Conservation (phyloP, 2,888 invertebrate species). For the Eupithecia subumbrata region DNA sequence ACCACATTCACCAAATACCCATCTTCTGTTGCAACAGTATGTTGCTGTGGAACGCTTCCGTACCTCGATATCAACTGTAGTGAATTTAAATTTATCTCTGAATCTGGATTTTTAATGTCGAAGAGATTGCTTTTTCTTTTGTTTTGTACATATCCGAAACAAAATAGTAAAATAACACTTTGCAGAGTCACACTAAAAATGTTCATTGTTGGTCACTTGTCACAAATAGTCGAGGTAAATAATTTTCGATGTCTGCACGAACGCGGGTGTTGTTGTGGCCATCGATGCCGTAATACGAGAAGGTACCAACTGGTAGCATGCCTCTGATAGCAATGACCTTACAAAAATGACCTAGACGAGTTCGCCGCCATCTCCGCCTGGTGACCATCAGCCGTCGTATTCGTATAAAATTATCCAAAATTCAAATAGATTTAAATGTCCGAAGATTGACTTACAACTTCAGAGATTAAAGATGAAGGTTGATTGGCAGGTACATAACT, state of each 20-base stretch:
- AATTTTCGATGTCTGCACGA: slow-evolving; percentile 44
- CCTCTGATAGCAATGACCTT: slow-evolving; percentile 50
- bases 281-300: slow-evolving; percentile 56
- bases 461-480: not conserved
- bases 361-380: slow-evolving; percentile 27
- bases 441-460: not conserved
- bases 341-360: slow-evolving; percentile 45
- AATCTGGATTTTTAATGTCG: slow-evolving; percentile 50
- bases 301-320: slow-evolving; percentile 32
- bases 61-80: slow-evolving; percentile 66
- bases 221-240: slow-evolving; percentile 51
- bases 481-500: not conserved
- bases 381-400: slow-evolving; percentile 6
- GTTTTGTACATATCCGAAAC: slow-evolving; percentile 46
- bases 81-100: slow-evolving; percentile 66
- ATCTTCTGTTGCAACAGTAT: slow-evolving; percentile 67
- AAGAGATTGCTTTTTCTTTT: slow-evolving; percentile 40
- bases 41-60: slow-evolving; percentile 59
- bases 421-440: not conserved
- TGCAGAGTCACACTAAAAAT: slow-evolving; percentile 46
- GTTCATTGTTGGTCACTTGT: slow-evolving; percentile 56
- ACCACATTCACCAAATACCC: slow-evolving; percentile 66
- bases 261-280: slow-evolving; percentile 49
- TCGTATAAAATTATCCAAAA: slow-evolving; percentile 8
- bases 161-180: slow-evolving; percentile 52